Percentiles rank a stretch among this genome's conserved stretches.
Conservation (phyloP, 1,140 invertebrate species). For the Anastrepha obliqua region DNA sequence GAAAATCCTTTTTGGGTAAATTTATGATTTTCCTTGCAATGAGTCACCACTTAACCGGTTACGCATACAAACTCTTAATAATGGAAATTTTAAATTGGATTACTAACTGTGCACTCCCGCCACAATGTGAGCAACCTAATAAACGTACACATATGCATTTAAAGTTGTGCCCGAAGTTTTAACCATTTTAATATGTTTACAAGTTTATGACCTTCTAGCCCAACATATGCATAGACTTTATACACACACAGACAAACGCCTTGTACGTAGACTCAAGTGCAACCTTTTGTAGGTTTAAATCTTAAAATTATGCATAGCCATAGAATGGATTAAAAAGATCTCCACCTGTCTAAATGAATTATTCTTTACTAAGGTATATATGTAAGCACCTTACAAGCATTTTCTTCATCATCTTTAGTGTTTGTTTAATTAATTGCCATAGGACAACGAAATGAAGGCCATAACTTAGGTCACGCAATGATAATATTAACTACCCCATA, state of each 20-base stretch:
- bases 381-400: no score
- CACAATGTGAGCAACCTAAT: background rate
- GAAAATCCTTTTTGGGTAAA: background rate
- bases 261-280: no score
- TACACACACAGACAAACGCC: background rate
- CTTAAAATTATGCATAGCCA: background rate
- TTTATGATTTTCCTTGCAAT: conserved; percentile 10
- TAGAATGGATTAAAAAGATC: background rate
- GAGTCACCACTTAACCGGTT: background rate
- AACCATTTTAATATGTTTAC: background rate
- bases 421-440: conserved; percentile 26
- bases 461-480: background rate
- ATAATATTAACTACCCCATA: background rate
- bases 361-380: background rate
- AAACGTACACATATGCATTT: background rate
- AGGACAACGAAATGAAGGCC: background rate
- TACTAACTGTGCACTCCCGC: background rate
- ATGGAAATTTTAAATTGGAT: conserved; percentile 34
- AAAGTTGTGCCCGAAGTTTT: background rate
- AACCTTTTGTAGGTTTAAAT: background rate
- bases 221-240: background rate
- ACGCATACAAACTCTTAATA: background rate
- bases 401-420: conserved; percentile 12
- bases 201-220: no score
- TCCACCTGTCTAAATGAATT: background rate